These are phyloP conservation scores for Aix galericulata DNA, from an alignment of 2,113 vertebrate species.

Conservation along the genomic window DNA sequence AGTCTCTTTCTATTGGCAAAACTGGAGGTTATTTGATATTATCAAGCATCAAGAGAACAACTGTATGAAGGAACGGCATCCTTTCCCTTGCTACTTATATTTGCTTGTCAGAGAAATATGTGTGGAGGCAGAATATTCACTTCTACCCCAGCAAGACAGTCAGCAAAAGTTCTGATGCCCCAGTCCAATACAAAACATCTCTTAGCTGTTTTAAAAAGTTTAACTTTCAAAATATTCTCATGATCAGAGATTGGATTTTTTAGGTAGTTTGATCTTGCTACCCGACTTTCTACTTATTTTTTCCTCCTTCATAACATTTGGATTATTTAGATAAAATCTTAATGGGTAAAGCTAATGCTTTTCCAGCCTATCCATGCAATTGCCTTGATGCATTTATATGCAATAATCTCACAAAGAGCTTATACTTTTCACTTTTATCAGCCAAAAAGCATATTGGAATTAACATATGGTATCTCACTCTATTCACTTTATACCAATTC, in stretches of 20 bases:
- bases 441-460: constrained; percentile 11
- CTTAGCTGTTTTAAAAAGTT: background rate
- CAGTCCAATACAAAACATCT: background rate
- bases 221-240: background rate
- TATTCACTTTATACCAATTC: constrained; percentile 21
- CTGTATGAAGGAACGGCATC: background rate
- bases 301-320: background rate
- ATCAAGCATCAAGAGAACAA: constrained; percentile 14
- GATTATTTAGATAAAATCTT: constrained; percentile 36
- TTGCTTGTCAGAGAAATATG: background rate
- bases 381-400: background rate
- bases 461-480: constrained; percentile 30
- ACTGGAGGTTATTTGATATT: background rate
- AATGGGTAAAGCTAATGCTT: background rate
- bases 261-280: background rate
- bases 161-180: background rate
- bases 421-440: constrained; percentile 55
- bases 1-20: background rate
- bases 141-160: background rate
- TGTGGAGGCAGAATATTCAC: background rate
- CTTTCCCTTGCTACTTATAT: background rate
- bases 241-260: background rate
- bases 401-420: constrained; percentile 17
- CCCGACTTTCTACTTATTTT: background rate
- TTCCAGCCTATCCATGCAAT: background rate